Evolutionary conservation across 2,113 vertebrate species (phyloP).

Genomic region (Takifugu flavidus): DNA sequence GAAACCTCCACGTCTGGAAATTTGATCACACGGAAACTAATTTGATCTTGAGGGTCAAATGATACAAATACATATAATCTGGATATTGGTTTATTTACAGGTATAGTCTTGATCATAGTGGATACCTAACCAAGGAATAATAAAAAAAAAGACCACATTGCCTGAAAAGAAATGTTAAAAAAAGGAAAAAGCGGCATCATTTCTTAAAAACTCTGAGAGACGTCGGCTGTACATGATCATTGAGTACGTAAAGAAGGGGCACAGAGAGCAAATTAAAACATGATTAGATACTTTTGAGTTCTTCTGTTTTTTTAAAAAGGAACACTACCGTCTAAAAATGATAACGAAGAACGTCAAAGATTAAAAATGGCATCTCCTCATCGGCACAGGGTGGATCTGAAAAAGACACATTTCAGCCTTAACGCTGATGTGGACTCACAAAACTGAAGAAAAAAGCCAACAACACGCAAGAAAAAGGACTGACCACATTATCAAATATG

Average conservation of each 20-base stretch:
- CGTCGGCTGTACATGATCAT: constrained; percentile 51
- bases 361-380: constrained; percentile 48
- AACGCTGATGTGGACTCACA: constrained; percentile 20
- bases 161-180: constrained; percentile 46
- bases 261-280: constrained; percentile 33
- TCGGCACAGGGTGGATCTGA: constrained; percentile 45
- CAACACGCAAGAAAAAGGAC: constrained; percentile 16
- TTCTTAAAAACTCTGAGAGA: constrained; percentile 35
- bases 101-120: constrained; percentile 72
- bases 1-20: constrained; percentile 43
- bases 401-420: constrained; percentile 23
- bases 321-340: constrained; percentile 51
- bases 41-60: constrained; percentile 70
- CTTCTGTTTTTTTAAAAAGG: constrained; percentile 37
- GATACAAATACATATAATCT: constrained; percentile 81
- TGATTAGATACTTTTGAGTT: constrained; percentile 49
- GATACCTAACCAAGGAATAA: constrained; percentile 71
- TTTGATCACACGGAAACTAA: constrained; percentile 49
- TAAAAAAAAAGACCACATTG: constrained; percentile 64
- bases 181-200: constrained; percentile 30
- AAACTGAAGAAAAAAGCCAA: constrained; percentile 37
- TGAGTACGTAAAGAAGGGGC: constrained; percentile 51
- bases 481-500: constrained; percentile 43
- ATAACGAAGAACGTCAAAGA: constrained; percentile 43
- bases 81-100: constrained; percentile 82